Base-by-base conservation (phyloP, 2,113 vertebrate species). In the Oreochromis tanganicae region DNA sequence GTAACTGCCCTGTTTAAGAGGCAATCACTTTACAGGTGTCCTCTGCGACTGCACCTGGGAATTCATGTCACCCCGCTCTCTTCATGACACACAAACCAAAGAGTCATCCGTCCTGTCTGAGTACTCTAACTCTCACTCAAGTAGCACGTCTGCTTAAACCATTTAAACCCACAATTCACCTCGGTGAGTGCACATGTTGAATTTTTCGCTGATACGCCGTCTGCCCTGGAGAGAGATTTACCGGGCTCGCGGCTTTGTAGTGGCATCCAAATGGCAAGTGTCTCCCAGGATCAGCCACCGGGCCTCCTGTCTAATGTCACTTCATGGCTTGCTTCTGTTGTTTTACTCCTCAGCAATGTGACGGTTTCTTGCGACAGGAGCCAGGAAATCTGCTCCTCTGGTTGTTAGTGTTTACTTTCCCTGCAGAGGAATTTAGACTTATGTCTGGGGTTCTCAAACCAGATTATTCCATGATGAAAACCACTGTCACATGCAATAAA, bases 341-440 rank as follows among this genome's bases (percentile, higher is more conserved):
- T 80, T 89, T 80, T 6, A 82, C 87, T 88, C 82, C 27, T 17
- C 68, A 7, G 48, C 89, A 41, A 83, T 50, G 63, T 83, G 93
- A 92, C 63, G 73, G 83, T n/a, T 86, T 88, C 79, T 87, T 80
- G 82, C 4, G 27, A 85, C 19, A 19, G 7, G 41, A 85, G 88
- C 91, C 92, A 93, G 91, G 54, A 89, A 21, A 75, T 85, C 48
- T 75, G 12, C 83, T 50, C 73, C 12, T 88, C 81, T 50, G 82
- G 83, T 86, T 83, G 88, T 86, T 81, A 17, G 57, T 91, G 93
- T 94, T 93, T 94, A 93, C 92, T 87, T 93, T 91, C 85, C 87
- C 86, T 17, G 50, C 1, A 14, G 61, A 88, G 89, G 94, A 92
- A 93, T 95, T 89, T 81, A 73, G 91, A 83, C 86, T 54, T 16